Evolutionary conservation across 2,888 invertebrate species (phyloP).

Genomic region (Cephus nigrinus): DNA sequence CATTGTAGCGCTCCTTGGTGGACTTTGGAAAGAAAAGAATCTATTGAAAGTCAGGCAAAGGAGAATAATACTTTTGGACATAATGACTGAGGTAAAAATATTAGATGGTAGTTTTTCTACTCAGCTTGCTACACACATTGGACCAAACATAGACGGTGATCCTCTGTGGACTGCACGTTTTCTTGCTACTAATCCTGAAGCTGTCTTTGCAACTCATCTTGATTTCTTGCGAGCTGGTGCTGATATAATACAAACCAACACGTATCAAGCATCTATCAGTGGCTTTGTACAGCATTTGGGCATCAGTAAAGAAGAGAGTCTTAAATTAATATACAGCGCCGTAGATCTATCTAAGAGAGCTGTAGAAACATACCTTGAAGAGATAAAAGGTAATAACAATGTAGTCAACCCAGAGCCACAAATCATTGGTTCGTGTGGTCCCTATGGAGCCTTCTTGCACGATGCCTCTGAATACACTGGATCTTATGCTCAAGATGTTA

Average conservation of each 20-base stretch:
- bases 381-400: conserved; percentile 69
- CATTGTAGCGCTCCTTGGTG: neutral
- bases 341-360: conserved; percentile 82
- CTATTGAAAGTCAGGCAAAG: neutral
- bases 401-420: conserved; percentile 67
- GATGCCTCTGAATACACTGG: conserved; percentile 96
- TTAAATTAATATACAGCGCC: conserved; percentile 78
- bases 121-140: conserved; percentile 81
- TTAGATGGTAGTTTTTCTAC: conserved; percentile 84
- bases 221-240: conserved; percentile 89
- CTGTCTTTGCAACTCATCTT: conserved; percentile 82
- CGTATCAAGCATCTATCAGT: conserved; percentile 87
- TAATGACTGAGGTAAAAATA: conserved; percentile 48
- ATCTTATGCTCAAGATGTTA: conserved; percentile 76
- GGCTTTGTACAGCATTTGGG: conserved; percentile 82
- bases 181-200: conserved; percentile 81
- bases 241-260: conserved; percentile 87
- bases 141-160: conserved; percentile 83
- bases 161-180: conserved; percentile 91
- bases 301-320: conserved; percentile 75
- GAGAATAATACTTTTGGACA: neutral
- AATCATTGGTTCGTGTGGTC: conserved; percentile 91
- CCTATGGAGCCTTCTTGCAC: conserved; percentile 90
- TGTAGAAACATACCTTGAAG: conserved; percentile 57
- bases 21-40: neutral